Conservation (phyloP, 2,113 vertebrate species). For the Nerophis ophidion region DNA sequence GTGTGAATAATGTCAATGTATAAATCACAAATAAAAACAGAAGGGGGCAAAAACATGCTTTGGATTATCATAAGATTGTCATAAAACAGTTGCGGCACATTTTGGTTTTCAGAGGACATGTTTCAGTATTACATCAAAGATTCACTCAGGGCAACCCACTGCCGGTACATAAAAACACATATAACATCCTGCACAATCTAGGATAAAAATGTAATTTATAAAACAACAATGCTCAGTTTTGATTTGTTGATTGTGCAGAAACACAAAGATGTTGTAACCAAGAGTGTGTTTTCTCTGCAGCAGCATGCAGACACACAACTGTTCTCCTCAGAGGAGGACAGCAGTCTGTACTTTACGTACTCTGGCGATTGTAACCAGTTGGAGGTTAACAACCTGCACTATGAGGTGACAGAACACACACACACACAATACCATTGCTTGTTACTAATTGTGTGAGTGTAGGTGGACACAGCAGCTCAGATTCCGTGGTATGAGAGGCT, state of each 20-base stretch:
- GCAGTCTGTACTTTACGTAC: constrained; percentile 94
- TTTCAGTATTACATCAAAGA: not conserved
- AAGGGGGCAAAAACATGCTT: too few relatives aligned
- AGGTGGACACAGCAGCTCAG: constrained; percentile 85
- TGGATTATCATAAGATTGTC: too few relatives aligned
- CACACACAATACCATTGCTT: not conserved
- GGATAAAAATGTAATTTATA: too few relatives aligned
- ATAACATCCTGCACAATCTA: too few relatives aligned
- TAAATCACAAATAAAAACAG: too few relatives aligned
- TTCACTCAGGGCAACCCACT: not conserved
- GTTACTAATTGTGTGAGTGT: constrained; percentile 2
- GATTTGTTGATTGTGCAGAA: too few relatives aligned
- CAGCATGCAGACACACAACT: constrained; percentile 68
- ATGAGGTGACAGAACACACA: constrained; percentile 74
- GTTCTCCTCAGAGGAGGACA: constrained; percentile 87
- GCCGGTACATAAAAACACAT: not conserved
- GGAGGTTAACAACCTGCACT: constrained; percentile 84
- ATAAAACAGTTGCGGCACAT: too few relatives aligned
- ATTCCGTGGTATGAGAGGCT: constrained; percentile 90
- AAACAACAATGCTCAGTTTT: too few relatives aligned
- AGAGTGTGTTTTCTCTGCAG: not conserved
- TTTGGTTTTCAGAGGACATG: not conserved
- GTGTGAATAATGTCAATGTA: too few relatives aligned
- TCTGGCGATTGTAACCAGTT: constrained; percentile 81
- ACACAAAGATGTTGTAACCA: too few relatives aligned